Conservation (phyloP, 2,113 vertebrate species). For the Cephalopterus ornatus region DNA sequence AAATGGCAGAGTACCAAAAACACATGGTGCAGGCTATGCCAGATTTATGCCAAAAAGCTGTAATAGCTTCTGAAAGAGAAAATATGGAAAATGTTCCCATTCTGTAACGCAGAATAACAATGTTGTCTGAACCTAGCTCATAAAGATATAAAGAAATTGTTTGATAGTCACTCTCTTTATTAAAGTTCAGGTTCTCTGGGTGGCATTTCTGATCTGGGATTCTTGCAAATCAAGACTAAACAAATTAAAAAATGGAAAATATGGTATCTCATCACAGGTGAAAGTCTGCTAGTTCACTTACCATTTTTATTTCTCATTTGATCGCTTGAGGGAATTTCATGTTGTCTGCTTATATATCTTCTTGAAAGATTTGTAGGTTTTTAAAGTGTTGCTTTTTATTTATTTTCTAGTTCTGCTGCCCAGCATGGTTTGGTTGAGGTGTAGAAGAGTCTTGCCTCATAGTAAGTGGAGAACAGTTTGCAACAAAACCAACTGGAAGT, state of each 20-base stretch:
- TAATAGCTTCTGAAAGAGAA: constrained; percentile 32
- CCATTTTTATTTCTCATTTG: not conserved
- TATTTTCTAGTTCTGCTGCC: not conserved
- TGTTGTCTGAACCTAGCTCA: not conserved
- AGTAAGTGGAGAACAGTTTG: not conserved
- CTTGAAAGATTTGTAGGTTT: not conserved
- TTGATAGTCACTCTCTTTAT: not conserved
- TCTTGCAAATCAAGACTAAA: not conserved
- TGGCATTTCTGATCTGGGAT: not conserved
- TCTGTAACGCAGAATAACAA: not conserved
- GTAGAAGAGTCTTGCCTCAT: not conserved
- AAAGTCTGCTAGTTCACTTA: not conserved
- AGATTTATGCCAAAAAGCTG: not conserved
- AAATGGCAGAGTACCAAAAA: constrained; percentile 11
- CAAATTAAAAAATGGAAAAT: not conserved
- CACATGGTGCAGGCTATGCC: not conserved
- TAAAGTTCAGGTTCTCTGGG: not conserved
- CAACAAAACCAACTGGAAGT: not conserved
- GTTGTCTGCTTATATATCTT: not conserved
- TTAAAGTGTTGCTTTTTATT: not conserved
- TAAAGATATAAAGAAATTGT: not conserved
- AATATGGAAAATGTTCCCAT: not conserved
- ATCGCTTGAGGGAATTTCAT: not conserved
- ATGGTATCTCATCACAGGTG: fast-evolving
- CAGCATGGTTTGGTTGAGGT: not conserved